These are phyloP conservation scores for Poicephalus gulielmi DNA, from an alignment of 2,113 vertebrate genomes.

Conservation along the genomic window DNA sequence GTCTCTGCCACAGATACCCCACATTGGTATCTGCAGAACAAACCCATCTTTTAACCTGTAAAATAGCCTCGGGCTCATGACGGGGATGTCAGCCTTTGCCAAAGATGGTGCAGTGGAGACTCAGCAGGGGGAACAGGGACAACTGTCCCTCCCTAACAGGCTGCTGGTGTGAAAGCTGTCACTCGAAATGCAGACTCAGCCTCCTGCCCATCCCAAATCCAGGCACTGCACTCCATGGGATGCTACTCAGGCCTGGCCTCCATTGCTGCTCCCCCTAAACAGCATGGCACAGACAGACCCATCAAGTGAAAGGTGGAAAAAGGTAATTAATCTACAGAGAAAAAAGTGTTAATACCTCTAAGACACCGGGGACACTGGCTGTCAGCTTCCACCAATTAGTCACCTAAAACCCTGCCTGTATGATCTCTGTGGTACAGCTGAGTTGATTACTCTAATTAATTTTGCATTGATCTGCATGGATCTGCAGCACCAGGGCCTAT, in stretches of 20 bases:
- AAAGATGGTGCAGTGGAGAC: accelerated
- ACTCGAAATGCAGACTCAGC: accelerated
- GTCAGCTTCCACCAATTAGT: slow-evolving; percentile 80
- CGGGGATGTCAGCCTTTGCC: accelerated
- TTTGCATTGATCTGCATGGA: slow-evolving; percentile 78
- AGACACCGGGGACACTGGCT: slow-evolving; percentile 71
- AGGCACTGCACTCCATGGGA: accelerated
- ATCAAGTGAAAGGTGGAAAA: slow-evolving; percentile 51
- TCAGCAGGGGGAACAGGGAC: neutral
- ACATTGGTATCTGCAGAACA: neutral
- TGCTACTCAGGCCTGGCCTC: neutral
- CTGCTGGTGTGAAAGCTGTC: neutral
- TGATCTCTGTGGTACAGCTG: slow-evolving; percentile 66
- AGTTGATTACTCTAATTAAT: slow-evolving; percentile 84
- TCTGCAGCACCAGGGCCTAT: slow-evolving; percentile 66
- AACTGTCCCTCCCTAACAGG: accelerated
- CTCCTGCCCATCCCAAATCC: neutral
- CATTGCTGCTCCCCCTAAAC: neutral
- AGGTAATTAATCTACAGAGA: slow-evolving; percentile 71
- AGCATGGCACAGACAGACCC: accelerated
- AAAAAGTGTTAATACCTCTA: slow-evolving; percentile 70
- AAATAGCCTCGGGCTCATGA: neutral
- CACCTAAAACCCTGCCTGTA: slow-evolving; percentile 72
- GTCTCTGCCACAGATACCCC: neutral
- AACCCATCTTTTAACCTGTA: neutral